Evolutionary conservation across 2,888 invertebrate genomes (phyloP).

Genomic region (Mylabris sibirica): DNA sequence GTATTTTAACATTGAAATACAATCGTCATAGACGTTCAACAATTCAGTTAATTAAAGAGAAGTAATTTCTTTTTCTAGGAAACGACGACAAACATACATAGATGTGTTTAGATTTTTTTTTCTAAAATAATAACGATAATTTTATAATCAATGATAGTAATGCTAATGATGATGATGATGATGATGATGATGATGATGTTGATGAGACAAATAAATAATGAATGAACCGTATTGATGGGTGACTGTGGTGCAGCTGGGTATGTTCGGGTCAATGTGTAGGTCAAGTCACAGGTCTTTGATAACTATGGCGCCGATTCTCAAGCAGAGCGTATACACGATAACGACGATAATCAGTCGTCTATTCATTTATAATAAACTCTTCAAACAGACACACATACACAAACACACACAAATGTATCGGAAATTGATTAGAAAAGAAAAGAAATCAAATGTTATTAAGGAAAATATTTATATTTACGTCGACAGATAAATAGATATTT

Average conservation of each 20-base stretch:
- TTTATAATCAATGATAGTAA: not conserved
- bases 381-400: not conserved
- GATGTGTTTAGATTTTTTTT: not conserved
- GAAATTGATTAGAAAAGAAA: not conserved
- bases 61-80: not conserved
- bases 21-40: not conserved
- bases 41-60: not conserved
- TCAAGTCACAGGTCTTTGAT: conserved; percentile 44
- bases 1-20: not conserved
- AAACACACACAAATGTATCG: not conserved
- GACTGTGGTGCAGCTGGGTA: conserved; percentile 42
- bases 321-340: conserved; percentile 46
- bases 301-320: conserved; percentile 47
- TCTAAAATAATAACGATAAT: not conserved
- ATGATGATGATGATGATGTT: not conserved
- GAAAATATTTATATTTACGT: not conserved
- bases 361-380: conserved; percentile 29
- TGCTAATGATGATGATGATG: too few relatives aligned
- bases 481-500: not conserved
- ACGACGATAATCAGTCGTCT: conserved; percentile 36
- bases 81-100: not conserved
- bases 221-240: conserved; percentile 35
- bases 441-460: not conserved
- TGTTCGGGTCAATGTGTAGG: conserved; percentile 40
- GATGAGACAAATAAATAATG: conserved; percentile 28